Evolutionary conservation across 2,888 invertebrate genomes (phyloP), one percentile per base, ranked within the genome.

Genomic region (Eupithecia subumbrata): DNA sequence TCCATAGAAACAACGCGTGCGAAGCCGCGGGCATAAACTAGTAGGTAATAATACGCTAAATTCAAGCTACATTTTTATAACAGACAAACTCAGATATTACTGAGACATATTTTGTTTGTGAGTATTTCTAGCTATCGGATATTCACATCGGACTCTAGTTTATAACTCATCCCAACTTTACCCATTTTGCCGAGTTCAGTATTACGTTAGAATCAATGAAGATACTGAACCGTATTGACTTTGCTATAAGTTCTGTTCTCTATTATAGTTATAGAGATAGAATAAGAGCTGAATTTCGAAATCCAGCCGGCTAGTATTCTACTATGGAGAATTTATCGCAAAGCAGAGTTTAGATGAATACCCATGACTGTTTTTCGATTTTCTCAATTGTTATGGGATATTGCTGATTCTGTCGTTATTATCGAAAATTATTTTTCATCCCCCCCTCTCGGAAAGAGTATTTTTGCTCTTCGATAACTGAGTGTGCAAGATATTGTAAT

Each of bases 151-250:
- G 64, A 64, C 30, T 18, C 11, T 64, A 64, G 64, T 16, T 34
- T 18, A 30, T 34, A 64, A 64, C 64, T 64, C 18, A 64, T 64
- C 64, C 34, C 3, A 64, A 64, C 30, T 64, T 64, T 64, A 9
- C 18, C 64, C 64, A 64, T 64, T 34, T 34, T 18, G 9, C 14
- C 22, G 43, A 22, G n/a, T 22, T 68, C 43, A 14, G 60, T 40
- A 25, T 25, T 63, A 63, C 64, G 34, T 63, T 63, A 30, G 63
- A 64, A 64, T 34, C 64, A 64, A 64, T 64, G 34, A 25, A 48
- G 52, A 30, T 52, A 48, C 14, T n/a, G 48, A 70, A 48, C 30
- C 69, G 52, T 52, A 34, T 52, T 52, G n/a, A 70, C 64, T 34
- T 63, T 64, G 18, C 18, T 34, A 34, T 8, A 34, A 34, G 34